Base-by-base conservation (phyloP, 2,888 invertebrate species). In the Leucozona laternaria region DNA sequence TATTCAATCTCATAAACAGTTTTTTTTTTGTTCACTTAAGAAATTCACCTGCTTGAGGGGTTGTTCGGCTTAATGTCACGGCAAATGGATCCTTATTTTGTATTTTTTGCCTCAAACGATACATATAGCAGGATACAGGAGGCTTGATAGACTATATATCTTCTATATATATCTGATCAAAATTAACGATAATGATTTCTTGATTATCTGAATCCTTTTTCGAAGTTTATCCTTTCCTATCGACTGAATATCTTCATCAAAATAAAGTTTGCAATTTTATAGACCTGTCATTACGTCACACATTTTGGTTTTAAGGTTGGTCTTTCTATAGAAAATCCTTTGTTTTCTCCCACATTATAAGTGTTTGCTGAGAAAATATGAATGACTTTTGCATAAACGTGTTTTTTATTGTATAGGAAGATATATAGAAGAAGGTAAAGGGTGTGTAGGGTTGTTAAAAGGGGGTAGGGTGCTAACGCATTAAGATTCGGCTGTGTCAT, bases 111-210 rank as follows among this genome's bases (percentile, higher is more conserved):
- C 2, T 2, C n/a, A 68, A 50, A 10, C 28, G 45, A 64, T 22
- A 68, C 50, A 3, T 34, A 37, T 34, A 62, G n/a, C 8, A 60
- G n/a, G 0, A 31, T 25, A 5, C 8, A 31, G 60, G 17, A 45
- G 28, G n/a, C 34, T 22, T 31, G 45, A 31, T 43, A 31, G 13
- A 20, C 28, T 28, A 53, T 17, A 17, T 13, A 48, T 48, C 15
- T 0, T 48, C 15, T 0, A 13, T 20, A 4, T 22, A 48, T 48
- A 66, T 66, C 55, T 60, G 77, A 81, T 78, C 72, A 72, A 68
- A 85, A 86, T 86, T 86, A 86, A 81, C 70, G 82, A 79, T 86
- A 82, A 82, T 64, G 73, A 79, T 71, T 78, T 75, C 73, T 78
- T 82, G 79, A 76, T 86, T 73, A 85, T 79, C 60, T 78, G 31